A percentile compares a stretch with the other conserved stretches of the same genome.
Evolutionary conservation across 2,113 vertebrate genomes (phyloP).

Genomic region (Dromaius novaehollandiae): DNA sequence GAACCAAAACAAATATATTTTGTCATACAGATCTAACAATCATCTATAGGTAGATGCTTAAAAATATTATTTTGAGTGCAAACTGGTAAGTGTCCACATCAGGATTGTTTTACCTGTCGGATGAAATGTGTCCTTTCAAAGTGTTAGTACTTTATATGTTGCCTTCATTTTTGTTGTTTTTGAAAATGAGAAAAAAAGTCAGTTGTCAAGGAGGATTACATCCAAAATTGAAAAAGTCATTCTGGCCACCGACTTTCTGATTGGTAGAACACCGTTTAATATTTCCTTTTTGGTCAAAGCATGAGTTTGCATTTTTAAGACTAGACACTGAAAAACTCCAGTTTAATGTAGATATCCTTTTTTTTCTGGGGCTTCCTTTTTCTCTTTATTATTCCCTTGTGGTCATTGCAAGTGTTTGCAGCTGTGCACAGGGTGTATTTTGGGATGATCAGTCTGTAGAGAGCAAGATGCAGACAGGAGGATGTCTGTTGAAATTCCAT

Average conservation of each 20-base stretch:
- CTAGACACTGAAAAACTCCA: not conserved
- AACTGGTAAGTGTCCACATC: not conserved
- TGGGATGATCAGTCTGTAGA: not conserved
- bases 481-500: not conserved
- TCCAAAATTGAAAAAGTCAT: not conserved
- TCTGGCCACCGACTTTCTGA: not conserved
- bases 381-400: constrained; percentile 36
- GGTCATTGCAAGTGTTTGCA: constrained; percentile 23
- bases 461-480: constrained; percentile 11
- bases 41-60: not conserved
- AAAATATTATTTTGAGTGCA: not conserved
- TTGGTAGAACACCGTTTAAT: not conserved
- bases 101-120: not conserved
- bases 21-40: not conserved
- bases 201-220: not conserved
- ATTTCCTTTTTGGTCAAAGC: not conserved
- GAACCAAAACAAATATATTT: not conserved
- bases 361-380: not conserved
- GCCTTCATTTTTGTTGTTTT: not conserved
- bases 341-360: not conserved
- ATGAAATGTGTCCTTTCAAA: not conserved
- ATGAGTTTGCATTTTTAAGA: constrained; percentile 13
- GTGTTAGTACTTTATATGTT: not conserved
- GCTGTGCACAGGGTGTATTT: constrained; percentile 47
- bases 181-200: not conserved